Base-by-base conservation (phyloP, 2,113 vertebrate species). In the Catagonus wagneri region DNA sequence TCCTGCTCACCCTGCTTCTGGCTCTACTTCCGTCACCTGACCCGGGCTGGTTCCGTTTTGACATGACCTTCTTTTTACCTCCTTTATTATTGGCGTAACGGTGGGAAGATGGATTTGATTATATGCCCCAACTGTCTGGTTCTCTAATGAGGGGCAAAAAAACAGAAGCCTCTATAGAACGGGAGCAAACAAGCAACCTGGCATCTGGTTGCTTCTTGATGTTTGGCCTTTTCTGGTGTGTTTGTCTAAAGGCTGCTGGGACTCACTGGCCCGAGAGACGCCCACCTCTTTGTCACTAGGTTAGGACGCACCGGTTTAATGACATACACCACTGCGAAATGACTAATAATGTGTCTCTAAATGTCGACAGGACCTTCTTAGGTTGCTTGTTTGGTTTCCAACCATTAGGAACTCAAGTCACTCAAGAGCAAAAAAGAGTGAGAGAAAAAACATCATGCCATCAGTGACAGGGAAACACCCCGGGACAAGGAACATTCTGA, bases 281-380 rank as follows among this genome's bases (percentile, higher is more conserved):
- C 69, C 58, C 29, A 29, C 20, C 10, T 60, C 63, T 83, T 69
- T 83, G 95, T 80, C 85, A 84, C 71, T 80, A 83, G 12, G 27
- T 78, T 44, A 91, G 83, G 87, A 78, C 76, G 85, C 19, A n/a
- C 19, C 16, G 32, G 34, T 79, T 96, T 94, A 88, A 96, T 83
- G 86, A 72, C 4, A 91, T 50, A 50, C 54, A 65, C 61, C 56
- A 66, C 66, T 10, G 56, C 58, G 6, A 58, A 9, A 23, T 91
- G 91, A 76, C 58, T 91, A 78, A 75, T 32, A 92, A 63, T 52
- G 50, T 63, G 63, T 72, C 50, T 80, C 72, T 61, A 68, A 79
- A 81, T 72, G 85, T 69, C 56, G 79, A 84, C 4, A 96, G 56
- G 94, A 83, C 15, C 54, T 32, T 83, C 65, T 78, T 56, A 17